A percentile compares a stretch with the other conserved stretches of the same genome.
Evolutionary conservation across 2,888 invertebrate species (phyloP).

Genomic region (Oasisia sp.): DNA sequence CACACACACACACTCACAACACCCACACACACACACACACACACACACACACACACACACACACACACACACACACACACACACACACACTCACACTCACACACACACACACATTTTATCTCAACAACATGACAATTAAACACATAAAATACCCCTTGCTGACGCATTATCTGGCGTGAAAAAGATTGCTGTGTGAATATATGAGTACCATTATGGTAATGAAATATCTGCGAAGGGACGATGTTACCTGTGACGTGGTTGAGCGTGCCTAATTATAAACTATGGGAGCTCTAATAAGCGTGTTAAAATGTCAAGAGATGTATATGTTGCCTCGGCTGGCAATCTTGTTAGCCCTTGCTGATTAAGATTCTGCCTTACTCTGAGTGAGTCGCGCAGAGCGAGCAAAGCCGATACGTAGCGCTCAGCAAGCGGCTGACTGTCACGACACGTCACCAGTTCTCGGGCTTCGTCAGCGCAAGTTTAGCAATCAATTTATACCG

Average conservation of each 20-base stretch:
- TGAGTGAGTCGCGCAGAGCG: not conserved
- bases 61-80: too few species aligned
- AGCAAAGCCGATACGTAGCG: not conserved
- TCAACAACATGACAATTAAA: too few species aligned
- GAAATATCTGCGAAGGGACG: not conserved
- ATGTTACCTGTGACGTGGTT: not conserved
- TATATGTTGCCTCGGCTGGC: not conserved
- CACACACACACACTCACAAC: too few species aligned
- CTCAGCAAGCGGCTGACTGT: not conserved
- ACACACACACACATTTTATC: too few species aligned
- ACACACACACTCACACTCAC: too few species aligned
- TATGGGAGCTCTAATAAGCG: not conserved
- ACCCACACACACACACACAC: too few species aligned
- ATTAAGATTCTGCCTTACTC: not conserved
- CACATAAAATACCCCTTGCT: not conserved
- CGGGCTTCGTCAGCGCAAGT: not conserved
- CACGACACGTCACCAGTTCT: not conserved
- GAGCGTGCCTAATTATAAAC: not conserved
- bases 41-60: too few species aligned
- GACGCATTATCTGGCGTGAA: not conserved
- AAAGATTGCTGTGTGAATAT: too few species aligned
- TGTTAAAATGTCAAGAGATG: not conserved
- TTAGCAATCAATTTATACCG: not conserved
- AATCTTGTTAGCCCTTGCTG: not conserved
- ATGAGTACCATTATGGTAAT: too few species aligned